These are phyloP conservation scores for Takifugu rubripes DNA, from an alignment of 2,797 vertebrate genomes.

Conservation along the genomic window DNA sequence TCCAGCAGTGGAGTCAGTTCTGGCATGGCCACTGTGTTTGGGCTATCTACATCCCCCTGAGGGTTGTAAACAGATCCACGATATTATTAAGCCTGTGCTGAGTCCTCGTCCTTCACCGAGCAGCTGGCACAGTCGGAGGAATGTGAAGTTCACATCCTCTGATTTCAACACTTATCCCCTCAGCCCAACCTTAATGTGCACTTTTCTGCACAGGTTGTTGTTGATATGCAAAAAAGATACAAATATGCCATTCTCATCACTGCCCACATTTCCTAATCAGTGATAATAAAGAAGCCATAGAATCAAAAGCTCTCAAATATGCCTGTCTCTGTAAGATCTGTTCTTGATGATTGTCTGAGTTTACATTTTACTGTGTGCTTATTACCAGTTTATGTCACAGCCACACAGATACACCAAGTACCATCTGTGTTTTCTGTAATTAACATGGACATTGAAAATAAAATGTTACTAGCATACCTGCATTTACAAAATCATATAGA, in stretches of 20 bases:
- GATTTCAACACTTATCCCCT: conserved; percentile 14
- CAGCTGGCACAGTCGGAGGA: conserved; percentile 22
- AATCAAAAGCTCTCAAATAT: conserved; percentile 24
- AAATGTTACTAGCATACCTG: not conserved
- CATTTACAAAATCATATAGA: too few species aligned
- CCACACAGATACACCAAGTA: not conserved
- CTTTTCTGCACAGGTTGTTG: conserved; percentile 27
- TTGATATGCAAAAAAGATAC: conserved; percentile 18
- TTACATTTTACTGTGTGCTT: not conserved
- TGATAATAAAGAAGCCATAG: too few species aligned
- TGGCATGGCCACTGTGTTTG: conserved; percentile 35
- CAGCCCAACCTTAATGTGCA: conserved; percentile 14
- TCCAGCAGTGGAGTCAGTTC: conserved; percentile 31
- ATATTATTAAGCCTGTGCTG: conserved; percentile 57
- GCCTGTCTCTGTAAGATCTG: conserved; percentile 50
- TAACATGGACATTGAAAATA: not conserved
- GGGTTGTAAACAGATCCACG: conserved; percentile 64
- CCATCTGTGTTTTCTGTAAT: not conserved
- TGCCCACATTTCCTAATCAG: too few species aligned
- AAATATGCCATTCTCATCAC: not conserved
- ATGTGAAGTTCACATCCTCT: conserved; percentile 7
- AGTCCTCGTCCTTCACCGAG: conserved; percentile 32
- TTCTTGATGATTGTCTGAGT: conserved; percentile 11
- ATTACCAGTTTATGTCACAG: not conserved
- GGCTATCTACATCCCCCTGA: conserved; percentile 35